Evolutionary conservation across 1,140 invertebrate species (phyloP).

Genomic region (Megathymus violae): DNA sequence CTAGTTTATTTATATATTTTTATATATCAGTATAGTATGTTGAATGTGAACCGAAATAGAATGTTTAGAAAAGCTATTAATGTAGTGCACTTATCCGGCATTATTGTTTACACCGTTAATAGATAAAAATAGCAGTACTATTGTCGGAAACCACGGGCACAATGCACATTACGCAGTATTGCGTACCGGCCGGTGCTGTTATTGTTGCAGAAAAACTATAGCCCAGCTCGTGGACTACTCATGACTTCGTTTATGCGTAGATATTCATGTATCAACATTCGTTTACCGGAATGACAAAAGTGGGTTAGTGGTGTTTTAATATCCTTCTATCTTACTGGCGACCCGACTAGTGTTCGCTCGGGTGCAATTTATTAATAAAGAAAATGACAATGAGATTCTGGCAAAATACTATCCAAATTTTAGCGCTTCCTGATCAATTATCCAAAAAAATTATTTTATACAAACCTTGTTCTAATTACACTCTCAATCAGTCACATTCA

Average conservation of each 20-base stretch:
- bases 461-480: too few relatives aligned
- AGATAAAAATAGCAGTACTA: constrained; percentile 27
- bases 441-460: too few relatives aligned
- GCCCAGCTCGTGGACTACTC: constrained; percentile 11
- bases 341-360: too few relatives aligned
- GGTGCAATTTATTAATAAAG: too few relatives aligned
- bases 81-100: constrained; percentile 19
- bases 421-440: too few relatives aligned
- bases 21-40: too few relatives aligned
- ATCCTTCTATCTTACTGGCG: too few relatives aligned
- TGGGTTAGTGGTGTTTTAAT: constrained; percentile 8
- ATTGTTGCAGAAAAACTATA: constrained; percentile 25
- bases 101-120: constrained; percentile 20
- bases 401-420: too few relatives aligned
- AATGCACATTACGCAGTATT: constrained; percentile 27
- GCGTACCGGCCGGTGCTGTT: constrained; percentile 22
- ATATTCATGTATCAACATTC: constrained; percentile 20
- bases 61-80: neutral
- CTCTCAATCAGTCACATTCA: too few relatives aligned
- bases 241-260: constrained; percentile 17
- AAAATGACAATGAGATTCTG: too few relatives aligned
- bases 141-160: constrained; percentile 22
- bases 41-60: too few relatives aligned
- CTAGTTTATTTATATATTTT: too few relatives aligned
- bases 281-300: neutral